Evolutionary conservation across 2,888 invertebrate species (phyloP), one percentile per base, ranked within the genome.

Genomic region (Cephus spinipes): DNA sequence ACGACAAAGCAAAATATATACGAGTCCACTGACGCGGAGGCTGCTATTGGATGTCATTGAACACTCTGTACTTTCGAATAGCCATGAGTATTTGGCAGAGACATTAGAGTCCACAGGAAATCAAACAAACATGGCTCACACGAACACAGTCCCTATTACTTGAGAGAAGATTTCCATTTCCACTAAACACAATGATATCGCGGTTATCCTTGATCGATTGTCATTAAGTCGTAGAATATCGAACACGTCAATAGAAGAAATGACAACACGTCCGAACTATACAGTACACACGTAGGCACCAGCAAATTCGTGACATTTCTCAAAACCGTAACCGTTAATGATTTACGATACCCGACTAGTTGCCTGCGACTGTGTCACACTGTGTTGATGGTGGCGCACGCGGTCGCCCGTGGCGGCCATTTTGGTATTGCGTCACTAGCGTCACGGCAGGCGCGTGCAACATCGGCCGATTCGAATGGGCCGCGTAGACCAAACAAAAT

Each of bases 341-440:
- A 55, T 55, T 55, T 55, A 55, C 40, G 40, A 55, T 23, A 55
- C 23, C 2, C 40, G 40, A 55, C 23, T 55, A 55, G 40, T 6
- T 55, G 0, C 40, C 6, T 55, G 40, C 23, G 40, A 55, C 40
- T 55, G 15, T 40, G 40, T 55, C 40, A 9, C 40, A 6, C 23
- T 55, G 40, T 55, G 40, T 55, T 55, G 15, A 55, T 55, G 23
- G 40, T 9, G 15, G 6, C 23, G 23, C 76, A 30, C 73, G 35
- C 77, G 79, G 33, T 79, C 69, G 69, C 68, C 75, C 77, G 71
- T 73, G 36, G 74, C 76, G 69, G 73, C 79, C 79, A 81, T 79
- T 55, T 75, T 75, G 76, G 34, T 77, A 73, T 79, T 77, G 71
- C 80, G 79, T 80, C 79, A 80, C 30, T 55, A 15, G 23, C 40